A percentile compares a stretch with the other conserved stretches of the same genome.
These are phyloP conservation scores for Synanthedon formicaeformis DNA, from an alignment of 2,888 invertebrate genomes.

Conservation along the genomic window DNA sequence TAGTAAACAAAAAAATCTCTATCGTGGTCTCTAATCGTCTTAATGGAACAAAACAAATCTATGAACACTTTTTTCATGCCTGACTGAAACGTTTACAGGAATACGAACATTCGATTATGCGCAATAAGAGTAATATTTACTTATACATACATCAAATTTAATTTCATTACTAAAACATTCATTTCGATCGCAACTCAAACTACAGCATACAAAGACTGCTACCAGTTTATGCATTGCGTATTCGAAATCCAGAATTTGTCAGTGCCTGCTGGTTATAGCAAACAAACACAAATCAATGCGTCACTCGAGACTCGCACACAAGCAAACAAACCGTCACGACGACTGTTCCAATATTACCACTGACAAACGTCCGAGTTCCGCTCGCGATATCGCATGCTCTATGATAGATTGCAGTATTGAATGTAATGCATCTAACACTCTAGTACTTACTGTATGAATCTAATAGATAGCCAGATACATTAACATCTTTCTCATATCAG, in stretches of 20 bases:
- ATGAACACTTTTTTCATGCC: too few species aligned
- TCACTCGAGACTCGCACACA: conserved; percentile 24
- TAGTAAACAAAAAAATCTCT: too few species aligned
- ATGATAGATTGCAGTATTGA: conserved; percentile 34
- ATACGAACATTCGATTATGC: too few species aligned
- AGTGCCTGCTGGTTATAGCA: neutral
- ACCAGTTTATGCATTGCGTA: neutral
- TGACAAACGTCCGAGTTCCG: conserved; percentile 36
- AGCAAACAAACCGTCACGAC: conserved; percentile 15
- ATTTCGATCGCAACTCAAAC: neutral
- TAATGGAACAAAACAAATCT: too few species aligned
- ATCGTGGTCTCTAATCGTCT: too few species aligned
- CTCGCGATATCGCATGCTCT: conserved; percentile 43
- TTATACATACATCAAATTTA: too few species aligned
- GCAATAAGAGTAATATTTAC: too few species aligned
- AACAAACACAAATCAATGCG: conserved; percentile 20
- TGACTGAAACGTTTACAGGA: too few species aligned
- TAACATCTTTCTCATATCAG: too few species aligned
- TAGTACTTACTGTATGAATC: neutral
- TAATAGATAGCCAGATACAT: too few species aligned
- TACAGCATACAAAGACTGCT: neutral
- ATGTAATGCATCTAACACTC: neutral
- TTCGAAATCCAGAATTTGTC: neutral
- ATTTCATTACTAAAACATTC: too few species aligned
- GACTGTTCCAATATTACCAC: conserved; percentile 50